Evolutionary conservation across 2,797 vertebrate genomes (phyloP).

Genomic region (Peromyscus eremicus): DNA sequence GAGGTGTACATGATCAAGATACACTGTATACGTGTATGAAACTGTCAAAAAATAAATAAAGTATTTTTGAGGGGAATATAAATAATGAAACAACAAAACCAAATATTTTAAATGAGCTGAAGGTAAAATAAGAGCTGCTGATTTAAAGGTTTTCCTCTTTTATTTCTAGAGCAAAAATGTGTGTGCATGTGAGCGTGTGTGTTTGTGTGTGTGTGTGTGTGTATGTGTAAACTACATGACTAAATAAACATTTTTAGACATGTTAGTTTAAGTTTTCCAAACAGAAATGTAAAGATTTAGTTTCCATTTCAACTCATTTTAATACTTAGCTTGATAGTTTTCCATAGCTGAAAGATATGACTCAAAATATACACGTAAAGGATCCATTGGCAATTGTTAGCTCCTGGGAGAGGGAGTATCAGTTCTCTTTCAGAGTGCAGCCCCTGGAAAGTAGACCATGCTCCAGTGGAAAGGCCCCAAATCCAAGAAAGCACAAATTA

Average conservation of each 20-base stretch:
- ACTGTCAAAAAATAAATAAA: background rate
- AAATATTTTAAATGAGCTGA: background rate
- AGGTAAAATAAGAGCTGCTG: background rate
- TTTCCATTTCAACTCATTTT: constrained; percentile 42
- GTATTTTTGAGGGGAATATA: background rate
- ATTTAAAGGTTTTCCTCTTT: background rate
- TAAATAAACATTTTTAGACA: background rate
- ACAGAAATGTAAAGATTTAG: background rate
- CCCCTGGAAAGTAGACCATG: background rate
- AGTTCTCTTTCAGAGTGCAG: background rate
- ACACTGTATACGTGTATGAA: background rate
- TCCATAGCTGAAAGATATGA: background rate
- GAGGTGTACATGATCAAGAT: background rate
- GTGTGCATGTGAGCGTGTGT: background rate
- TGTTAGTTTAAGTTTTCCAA: background rate
- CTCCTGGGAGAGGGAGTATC: background rate
- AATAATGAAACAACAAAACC: background rate
- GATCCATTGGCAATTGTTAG: background rate
- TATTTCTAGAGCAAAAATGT: background rate
- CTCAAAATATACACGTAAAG: background rate
- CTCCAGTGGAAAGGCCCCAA: background rate
- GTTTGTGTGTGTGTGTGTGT: background rate
- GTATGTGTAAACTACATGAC: background rate
- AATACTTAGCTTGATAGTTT: background rate
- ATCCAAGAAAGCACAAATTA: no score